Conservation (phyloP, 1,140 invertebrate species). For the Ericerus pela region DNA sequence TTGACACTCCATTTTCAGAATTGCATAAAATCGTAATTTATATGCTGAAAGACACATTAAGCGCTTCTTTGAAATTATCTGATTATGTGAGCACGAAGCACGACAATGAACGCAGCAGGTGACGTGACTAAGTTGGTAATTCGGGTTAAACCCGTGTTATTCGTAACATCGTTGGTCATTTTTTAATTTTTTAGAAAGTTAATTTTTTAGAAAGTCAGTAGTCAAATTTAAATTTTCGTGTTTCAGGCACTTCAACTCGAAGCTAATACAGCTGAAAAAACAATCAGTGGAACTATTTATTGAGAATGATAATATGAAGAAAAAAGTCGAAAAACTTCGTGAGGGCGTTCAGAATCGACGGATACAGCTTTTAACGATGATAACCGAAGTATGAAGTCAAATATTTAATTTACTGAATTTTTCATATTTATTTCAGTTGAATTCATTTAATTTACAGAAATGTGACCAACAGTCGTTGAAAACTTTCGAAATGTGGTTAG, state of each 20-base stretch:
- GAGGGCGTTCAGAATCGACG: neutral
- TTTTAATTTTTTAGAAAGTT: no score
- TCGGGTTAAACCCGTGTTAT: no score
- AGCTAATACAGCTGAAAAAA: neutral
- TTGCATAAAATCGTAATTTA: neutral
- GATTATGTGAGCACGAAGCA: neutral
- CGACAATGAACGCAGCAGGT: neutral
- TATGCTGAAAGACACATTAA: neutral
- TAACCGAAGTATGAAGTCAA: neutral
- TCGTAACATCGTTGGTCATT: no score
- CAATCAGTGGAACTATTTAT: neutral
- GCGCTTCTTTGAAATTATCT: neutral
- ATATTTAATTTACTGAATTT: neutral
- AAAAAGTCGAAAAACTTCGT: neutral
- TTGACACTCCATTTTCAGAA: neutral
- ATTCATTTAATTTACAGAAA: no score
- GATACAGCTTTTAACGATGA: neutral
- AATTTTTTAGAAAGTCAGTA: no score
- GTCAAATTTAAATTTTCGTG: neutral
- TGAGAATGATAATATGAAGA: neutral
- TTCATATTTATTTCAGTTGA: no score
- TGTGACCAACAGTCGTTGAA: no score
- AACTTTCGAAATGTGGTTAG: conserved; percentile 6
- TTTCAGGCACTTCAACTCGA: neutral
- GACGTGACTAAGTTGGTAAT: no score